Evolutionary conservation across 2,797 vertebrate species (phyloP).

Genomic region (Amblyopsis hoosieri): DNA sequence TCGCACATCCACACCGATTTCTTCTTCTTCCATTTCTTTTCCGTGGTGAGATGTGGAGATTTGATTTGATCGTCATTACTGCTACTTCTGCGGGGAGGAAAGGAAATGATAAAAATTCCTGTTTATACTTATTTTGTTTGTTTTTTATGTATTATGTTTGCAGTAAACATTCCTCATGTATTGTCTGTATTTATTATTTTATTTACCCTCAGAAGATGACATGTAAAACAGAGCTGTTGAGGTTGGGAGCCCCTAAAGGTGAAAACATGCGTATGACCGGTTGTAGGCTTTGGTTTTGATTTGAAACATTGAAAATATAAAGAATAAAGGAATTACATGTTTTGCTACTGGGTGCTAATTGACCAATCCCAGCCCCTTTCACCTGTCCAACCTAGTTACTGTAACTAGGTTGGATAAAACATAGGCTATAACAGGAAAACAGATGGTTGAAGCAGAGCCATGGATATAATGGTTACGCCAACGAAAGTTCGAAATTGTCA

Average conservation of each 20-base stretch:
- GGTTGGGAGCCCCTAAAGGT: constrained; percentile 84
- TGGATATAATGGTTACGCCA: too few species aligned
- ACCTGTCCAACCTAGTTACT: too few species aligned
- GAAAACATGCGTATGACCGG: constrained; percentile 86
- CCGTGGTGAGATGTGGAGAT: constrained; percentile 34
- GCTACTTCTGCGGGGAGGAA: constrained; percentile 61
- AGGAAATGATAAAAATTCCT: constrained; percentile 77
- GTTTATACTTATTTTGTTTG: constrained; percentile 78
- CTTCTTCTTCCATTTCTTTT: constrained; percentile 59
- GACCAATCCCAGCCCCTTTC: constrained; percentile 73
- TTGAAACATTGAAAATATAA: constrained; percentile 70
- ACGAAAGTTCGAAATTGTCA: too few species aligned
- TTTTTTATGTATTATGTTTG: constrained; percentile 84
- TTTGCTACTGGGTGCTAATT: constrained; percentile 84
- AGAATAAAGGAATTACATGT: constrained; percentile 70
- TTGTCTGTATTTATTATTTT: constrained; percentile 98
- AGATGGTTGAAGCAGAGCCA: too few species aligned
- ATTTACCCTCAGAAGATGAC: constrained; percentile 84
- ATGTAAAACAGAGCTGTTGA: constrained; percentile 68
- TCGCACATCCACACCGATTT: constrained; percentile 35
- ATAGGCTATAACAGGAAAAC: too few species aligned
- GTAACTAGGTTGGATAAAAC: too few species aligned
- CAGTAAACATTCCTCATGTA: constrained; percentile 98
- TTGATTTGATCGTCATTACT: constrained; percentile 68
- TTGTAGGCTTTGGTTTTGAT: constrained; percentile 84